Conservation (phyloP, 2,113 vertebrate genomes). For the Collichthys lucidus region DNA sequence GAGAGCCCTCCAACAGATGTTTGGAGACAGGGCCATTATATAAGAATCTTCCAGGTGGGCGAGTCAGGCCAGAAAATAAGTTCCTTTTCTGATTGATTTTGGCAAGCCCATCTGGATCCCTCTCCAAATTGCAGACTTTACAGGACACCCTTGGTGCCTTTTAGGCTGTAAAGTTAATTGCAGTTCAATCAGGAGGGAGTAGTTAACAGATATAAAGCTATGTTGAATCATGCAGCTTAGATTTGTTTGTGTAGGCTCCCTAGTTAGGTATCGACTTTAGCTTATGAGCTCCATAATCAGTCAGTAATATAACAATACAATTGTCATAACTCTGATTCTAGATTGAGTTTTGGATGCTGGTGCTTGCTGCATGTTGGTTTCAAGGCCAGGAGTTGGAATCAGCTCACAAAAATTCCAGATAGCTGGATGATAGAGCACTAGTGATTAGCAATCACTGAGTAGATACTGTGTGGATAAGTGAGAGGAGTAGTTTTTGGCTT, state of each 20-base stretch:
- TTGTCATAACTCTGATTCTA: not conserved
- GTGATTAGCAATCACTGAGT: not conserved
- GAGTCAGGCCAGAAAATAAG: slow-evolving; percentile 27
- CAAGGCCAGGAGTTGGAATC: not conserved
- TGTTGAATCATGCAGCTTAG: not conserved
- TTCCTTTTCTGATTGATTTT: slow-evolving; percentile 33
- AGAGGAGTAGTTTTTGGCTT: not conserved
- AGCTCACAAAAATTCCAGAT: not conserved
- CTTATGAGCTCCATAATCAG: not conserved
- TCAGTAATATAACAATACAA: not conserved
- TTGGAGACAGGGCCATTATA: slow-evolving; percentile 20
- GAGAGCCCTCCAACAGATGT: slow-evolving; percentile 37
- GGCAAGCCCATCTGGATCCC: slow-evolving; percentile 38
- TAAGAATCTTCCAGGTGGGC: slow-evolving; percentile 34
- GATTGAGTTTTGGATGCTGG: not conserved
- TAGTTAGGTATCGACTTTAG: not conserved
- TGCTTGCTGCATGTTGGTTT: not conserved
- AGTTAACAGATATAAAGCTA: slow-evolving; percentile 11
- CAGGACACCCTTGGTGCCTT: slow-evolving; percentile 1
- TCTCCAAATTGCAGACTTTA: slow-evolving; percentile 33
- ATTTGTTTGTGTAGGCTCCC: not conserved
- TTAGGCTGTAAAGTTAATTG: slow-evolving; percentile 40
- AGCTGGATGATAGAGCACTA: not conserved
- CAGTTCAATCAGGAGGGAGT: slow-evolving; percentile 11
- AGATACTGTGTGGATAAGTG: not conserved